Percentiles rank a stretch among this genome's conserved stretches.
Conservation (phyloP, 2,113 vertebrate species). For the Isurus oxyrinchus region DNA sequence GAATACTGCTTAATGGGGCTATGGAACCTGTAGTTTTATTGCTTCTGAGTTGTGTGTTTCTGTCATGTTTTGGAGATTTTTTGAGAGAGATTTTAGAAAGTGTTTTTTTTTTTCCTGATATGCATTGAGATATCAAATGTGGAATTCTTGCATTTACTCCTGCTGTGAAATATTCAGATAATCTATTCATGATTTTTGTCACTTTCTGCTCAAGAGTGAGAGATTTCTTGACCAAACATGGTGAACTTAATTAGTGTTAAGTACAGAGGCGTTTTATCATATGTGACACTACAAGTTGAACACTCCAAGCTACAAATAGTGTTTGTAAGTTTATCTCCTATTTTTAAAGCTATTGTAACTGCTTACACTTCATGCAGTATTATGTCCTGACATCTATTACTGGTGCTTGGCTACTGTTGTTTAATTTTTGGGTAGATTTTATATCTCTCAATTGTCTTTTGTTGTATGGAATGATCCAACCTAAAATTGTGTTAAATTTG, state of each 20-base stretch:
- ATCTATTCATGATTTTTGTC: not conserved
- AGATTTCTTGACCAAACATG: not conserved
- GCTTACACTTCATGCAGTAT: not conserved
- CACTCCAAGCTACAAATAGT: not conserved
- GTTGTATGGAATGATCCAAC: not conserved
- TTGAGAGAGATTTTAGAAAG: not conserved
- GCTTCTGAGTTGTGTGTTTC: not conserved
- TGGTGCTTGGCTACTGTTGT: not conserved
- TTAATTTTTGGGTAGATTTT: not conserved
- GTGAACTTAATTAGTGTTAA: not conserved
- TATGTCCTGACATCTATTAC: not conserved
- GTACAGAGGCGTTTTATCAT: not conserved
- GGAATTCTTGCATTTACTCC: not conserved
- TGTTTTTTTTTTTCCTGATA: not conserved
- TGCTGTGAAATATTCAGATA: not conserved
- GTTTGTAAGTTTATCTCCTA: not conserved
- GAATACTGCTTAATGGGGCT: not conserved
- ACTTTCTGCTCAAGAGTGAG: not conserved
- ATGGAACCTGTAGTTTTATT: not conserved
- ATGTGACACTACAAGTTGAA: not conserved
- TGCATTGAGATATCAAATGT: not conserved
- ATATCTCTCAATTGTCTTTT: not conserved
- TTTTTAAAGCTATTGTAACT: not conserved
- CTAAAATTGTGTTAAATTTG: not conserved
- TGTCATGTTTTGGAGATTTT: not conserved